Evolutionary conservation across 2,113 vertebrate species (phyloP), one percentile per base, ranked within the genome.

Genomic region (Barbus barbus): DNA sequence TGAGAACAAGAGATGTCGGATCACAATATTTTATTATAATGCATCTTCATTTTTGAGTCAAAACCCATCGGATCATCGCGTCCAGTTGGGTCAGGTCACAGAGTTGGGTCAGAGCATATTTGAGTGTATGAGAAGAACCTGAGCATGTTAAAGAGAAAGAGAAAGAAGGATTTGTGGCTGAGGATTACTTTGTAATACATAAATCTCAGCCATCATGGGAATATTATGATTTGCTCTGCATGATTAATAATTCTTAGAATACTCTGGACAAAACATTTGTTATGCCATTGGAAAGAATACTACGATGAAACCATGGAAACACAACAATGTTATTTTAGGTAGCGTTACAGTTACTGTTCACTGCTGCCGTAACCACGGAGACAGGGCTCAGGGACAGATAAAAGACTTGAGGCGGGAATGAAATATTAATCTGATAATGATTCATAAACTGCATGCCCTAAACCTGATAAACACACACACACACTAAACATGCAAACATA

Each of bases 371-470:
- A 31, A 72, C 74, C 74, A 58, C 53, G 2, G 31, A 6, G 31
- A 85, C 69, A 20, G 56, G 16, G 69, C 41, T 26, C n/a, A n/a
- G 31, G 44, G 24, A 86, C n/a, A 44, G 79, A 60, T 77, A 28
- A 58, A 33, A 83, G 74, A 86, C 18, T 53, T 1, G 41, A 60
- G 73, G 60, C 6, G 41, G 44, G 53, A 74, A 38, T 76, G 65
- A 84, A 78, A 28, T n/a, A 41, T 36, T 78, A 81, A 88, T 76
- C 87, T 88, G 89, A 93, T 84, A 69, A 22, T 16, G 65, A 67
- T 69, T 78, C 28, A 53, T 13, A 78, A 69, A 65, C 20, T 22
- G 18, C 82, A 75, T 28, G 18, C n/a, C 24, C 24, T 12, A 41
- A 78, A 67, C 36, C 65, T 36, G 65, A 76, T 82, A 72, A 67